phyloP scores from a whole-genome alignment of 2,888 invertebrate genomes.

The Ptychoptera albimana region DNA sequence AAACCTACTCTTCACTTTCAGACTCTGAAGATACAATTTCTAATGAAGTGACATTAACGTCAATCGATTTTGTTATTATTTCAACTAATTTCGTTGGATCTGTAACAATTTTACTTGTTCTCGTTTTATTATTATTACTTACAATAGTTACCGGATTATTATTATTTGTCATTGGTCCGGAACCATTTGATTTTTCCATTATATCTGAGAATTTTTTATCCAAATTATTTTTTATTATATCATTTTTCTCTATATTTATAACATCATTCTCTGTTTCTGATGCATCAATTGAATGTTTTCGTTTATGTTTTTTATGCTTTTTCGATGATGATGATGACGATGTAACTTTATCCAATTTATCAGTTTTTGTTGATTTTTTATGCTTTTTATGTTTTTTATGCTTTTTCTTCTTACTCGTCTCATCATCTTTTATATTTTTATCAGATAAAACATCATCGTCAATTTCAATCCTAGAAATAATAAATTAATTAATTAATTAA shows the following conservation, averaged over 20 bases:
- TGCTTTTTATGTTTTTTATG: constrained; percentile 50
- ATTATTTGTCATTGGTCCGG: constrained; percentile 9
- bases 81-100: constrained; percentile 34
- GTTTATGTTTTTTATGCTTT: constrained; percentile 45
- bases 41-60: constrained; percentile 29
- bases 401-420: constrained; percentile 35
- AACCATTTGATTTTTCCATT: constrained; percentile 14
- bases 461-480: not conserved
- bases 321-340: constrained; percentile 23
- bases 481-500: not conserved
- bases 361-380: constrained; percentile 40
- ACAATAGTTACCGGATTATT: constrained; percentile 13
- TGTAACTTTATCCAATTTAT: constrained; percentile 30
- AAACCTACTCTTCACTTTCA: constrained; percentile 38
- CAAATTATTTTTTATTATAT: constrained; percentile 19
- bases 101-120: constrained; percentile 24
- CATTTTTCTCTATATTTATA: constrained; percentile 31
- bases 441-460: constrained; percentile 11
- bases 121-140: constrained; percentile 16
- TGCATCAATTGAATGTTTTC: constrained; percentile 23
- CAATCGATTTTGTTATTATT: constrained; percentile 32
- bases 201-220: constrained; percentile 26
- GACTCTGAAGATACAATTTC: constrained; percentile 54
- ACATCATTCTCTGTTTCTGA: constrained; percentile 18
- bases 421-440: constrained; percentile 18